Conservation (phyloP, 1,140 invertebrate species). For the Littorina saxatilis region DNA sequence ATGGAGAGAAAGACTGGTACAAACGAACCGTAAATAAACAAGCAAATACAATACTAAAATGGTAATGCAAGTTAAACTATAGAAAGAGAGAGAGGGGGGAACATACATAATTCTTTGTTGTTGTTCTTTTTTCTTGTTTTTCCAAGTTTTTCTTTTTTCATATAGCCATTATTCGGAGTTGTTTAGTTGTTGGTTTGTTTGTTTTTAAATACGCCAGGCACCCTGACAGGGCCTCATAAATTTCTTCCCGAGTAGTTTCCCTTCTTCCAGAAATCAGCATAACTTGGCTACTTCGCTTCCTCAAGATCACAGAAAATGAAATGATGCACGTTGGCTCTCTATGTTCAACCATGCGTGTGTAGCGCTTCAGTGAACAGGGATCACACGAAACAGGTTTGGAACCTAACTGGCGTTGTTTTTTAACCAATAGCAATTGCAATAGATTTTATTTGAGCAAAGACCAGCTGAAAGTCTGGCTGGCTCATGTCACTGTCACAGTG, state of each 20-base stretch:
- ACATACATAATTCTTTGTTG: no score
- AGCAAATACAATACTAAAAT: no score
- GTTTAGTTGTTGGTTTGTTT: no score
- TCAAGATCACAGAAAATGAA: not conserved
- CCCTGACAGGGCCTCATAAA: not conserved
- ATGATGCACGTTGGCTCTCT: not conserved
- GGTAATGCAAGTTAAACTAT: no score
- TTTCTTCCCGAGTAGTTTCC: not conserved
- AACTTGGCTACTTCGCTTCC: not conserved
- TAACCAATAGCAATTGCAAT: not conserved
- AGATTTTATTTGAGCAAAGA: no score
- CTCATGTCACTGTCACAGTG: not conserved
- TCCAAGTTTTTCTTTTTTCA: no score
- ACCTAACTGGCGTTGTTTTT: not conserved
- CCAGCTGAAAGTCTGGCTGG: not conserved
- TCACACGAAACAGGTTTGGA: not conserved
- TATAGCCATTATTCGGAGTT: no score
- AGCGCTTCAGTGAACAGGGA: not conserved
- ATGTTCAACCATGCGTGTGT: not conserved
- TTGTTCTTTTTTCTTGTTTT: no score
- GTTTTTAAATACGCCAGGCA: no score
- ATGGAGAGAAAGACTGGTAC: no score
- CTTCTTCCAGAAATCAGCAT: slow-evolving; percentile 25
- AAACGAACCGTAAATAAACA: no score
- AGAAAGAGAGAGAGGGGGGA: no score